Percentiles rank a stretch among this genome's conserved stretches.
phyloP scores from a whole-genome alignment of 2,113 vertebrate species.

The Polypterus bichir region DNA sequence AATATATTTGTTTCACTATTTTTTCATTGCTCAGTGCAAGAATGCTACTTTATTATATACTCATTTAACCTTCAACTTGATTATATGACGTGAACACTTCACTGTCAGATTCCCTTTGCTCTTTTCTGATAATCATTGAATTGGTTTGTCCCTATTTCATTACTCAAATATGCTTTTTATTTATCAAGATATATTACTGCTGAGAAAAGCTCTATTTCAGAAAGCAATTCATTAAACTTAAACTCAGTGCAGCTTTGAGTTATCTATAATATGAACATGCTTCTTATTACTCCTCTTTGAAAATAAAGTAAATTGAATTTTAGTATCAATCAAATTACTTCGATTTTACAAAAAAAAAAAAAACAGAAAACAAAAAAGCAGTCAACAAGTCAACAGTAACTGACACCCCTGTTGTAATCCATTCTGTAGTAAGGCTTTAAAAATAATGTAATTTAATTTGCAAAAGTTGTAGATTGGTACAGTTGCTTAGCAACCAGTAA shows the following conservation, averaged over 20 bases:
- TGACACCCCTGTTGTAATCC: not conserved
- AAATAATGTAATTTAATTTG: not conserved
- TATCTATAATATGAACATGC: not conserved
- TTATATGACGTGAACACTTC: too few species aligned
- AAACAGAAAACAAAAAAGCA: not conserved
- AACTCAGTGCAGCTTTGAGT: not conserved
- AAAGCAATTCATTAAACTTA: slow-evolving; percentile 11
- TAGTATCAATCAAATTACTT: not conserved
- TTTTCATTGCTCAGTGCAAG: too few species aligned
- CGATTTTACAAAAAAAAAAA: not conserved
- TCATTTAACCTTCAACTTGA: too few species aligned
- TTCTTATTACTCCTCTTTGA: not conserved
- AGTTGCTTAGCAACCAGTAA: too few species aligned
- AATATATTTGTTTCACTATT: too few species aligned
- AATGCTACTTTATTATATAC: too few species aligned
- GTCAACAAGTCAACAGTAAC: not conserved
- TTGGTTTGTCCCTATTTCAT: too few species aligned
- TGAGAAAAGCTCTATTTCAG: slow-evolving; percentile 5
- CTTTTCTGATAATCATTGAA: too few species aligned
- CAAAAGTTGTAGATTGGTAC: not conserved
- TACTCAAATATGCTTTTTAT: not conserved
- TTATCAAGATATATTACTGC: slow-evolving; percentile 6
- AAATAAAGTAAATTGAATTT: slow-evolving; percentile 1
- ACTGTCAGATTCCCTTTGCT: too few species aligned
- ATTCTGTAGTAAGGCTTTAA: not conserved